Evolutionary conservation across 2,888 invertebrate species (phyloP).

Genomic region (Cenopis cana): DNA sequence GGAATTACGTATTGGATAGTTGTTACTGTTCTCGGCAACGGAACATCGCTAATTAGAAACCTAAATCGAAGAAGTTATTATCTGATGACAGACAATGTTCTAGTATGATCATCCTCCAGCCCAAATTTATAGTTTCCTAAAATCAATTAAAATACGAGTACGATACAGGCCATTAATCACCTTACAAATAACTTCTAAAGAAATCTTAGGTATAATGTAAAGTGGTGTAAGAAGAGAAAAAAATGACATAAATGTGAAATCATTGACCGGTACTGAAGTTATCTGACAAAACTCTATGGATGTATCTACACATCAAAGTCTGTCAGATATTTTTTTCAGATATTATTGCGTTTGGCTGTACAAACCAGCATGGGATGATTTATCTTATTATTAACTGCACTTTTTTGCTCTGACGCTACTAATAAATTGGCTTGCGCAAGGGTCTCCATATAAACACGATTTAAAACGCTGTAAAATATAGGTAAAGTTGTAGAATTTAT

Average conservation of each 20-base stretch:
- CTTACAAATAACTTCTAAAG: no score
- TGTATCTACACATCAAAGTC: no score
- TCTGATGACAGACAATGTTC: no score
- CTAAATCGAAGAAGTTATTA: neutral
- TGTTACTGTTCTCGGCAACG: neutral
- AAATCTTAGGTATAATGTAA: no score
- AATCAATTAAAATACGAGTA: no score
- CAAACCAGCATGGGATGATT: neutral
- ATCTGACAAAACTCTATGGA: no score
- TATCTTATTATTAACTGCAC: neutral
- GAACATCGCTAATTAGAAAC: neutral
- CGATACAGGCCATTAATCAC: no score
- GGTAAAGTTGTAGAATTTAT: conserved; percentile 71
- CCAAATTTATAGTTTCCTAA: neutral
- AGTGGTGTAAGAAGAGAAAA: no score
- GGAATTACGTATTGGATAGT: neutral
- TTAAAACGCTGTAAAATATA: conserved; percentile 29
- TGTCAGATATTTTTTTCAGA: no score
- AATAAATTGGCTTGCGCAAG: neutral
- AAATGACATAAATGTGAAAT: no score
- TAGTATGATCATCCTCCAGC: no score
- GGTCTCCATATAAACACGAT: conserved; percentile 1
- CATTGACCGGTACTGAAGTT: no score
- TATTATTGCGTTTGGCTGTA: neutral
- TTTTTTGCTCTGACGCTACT: neutral